A percentile compares a stretch with the other conserved stretches of the same genome.
phyloP scores from a whole-genome alignment of 2,113 vertebrate genomes.

The Neolamprologus cancellatus region DNA sequence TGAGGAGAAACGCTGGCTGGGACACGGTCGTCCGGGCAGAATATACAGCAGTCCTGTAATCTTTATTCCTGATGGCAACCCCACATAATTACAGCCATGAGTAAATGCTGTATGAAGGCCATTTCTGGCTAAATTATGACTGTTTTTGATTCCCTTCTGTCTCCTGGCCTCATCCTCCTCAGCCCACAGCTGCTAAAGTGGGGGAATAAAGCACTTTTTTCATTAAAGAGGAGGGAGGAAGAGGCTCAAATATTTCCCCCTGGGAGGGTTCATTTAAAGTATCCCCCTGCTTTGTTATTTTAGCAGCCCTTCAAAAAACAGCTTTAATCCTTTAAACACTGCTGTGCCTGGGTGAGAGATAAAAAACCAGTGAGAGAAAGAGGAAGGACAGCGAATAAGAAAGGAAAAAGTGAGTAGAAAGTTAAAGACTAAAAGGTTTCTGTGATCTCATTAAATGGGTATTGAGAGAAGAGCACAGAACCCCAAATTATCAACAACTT shows the following conservation, averaged over 20 bases:
- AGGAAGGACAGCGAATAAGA: not conserved
- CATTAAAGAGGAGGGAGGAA: conserved; percentile 44
- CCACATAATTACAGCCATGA: conserved; percentile 62
- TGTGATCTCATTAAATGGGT: not conserved
- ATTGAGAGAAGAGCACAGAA: not conserved
- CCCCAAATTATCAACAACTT: conserved; percentile 22
- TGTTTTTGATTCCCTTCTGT: conserved; percentile 36
- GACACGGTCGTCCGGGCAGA: not conserved
- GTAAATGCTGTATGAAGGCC: conserved; percentile 45
- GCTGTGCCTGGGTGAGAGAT: conserved; percentile 29
- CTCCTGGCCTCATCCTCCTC: conserved; percentile 23
- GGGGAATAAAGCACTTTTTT: conserved; percentile 22
- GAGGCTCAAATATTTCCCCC: conserved; percentile 61
- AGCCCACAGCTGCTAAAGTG: conserved; percentile 44
- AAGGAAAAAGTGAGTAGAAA: not conserved
- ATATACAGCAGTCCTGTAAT: conserved; percentile 39
- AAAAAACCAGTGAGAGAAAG: conserved; percentile 31
- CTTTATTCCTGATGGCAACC: conserved; percentile 45
- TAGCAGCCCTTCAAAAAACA: conserved; percentile 30
- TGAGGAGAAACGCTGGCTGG: conserved; percentile 5
- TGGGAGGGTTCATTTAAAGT: conserved; percentile 57
- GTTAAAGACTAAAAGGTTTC: not conserved
- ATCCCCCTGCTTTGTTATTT: conserved; percentile 57
- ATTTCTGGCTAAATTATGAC: conserved; percentile 48
- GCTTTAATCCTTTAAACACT: conserved; percentile 62